Evolutionary conservation across 2,113 vertebrate species (phyloP).

Genomic region (Campylomormyrus numenius): DNA sequence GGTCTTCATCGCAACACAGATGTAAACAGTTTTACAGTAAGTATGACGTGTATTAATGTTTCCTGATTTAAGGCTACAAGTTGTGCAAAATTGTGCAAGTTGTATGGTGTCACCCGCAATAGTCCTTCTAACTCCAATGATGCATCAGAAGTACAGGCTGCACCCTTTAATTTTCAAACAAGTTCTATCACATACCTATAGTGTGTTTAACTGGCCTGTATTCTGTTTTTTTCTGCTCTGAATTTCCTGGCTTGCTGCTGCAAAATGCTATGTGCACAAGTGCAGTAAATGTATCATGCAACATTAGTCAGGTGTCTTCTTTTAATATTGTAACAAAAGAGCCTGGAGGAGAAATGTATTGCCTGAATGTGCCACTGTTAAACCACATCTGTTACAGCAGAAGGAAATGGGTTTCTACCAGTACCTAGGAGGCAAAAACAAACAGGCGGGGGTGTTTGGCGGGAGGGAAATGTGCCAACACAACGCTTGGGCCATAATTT

Average conservation of each 20-base stretch:
- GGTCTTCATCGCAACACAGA: background rate
- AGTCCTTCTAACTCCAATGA: background rate
- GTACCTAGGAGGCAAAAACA: constrained; percentile 8
- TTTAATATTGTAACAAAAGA: background rate
- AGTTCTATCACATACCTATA: background rate
- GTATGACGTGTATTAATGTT: background rate
- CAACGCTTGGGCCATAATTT: background rate
- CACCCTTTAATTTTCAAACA: background rate
- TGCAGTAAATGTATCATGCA: background rate
- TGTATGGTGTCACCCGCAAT: background rate
- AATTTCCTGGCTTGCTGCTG: background rate
- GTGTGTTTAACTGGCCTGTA: background rate
- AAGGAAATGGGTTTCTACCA: background rate
- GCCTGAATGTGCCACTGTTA: background rate
- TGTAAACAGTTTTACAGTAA: background rate
- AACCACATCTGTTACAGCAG: background rate
- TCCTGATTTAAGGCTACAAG: constrained; percentile 1
- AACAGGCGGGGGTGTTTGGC: background rate
- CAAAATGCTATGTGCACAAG: constrained; percentile 1
- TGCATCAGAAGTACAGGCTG: background rate
- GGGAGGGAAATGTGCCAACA: constrained; percentile 11
- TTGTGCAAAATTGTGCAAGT: background rate
- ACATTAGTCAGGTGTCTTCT: background rate
- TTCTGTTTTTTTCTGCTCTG: background rate
- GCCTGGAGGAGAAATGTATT: background rate